Evolutionary conservation across 2,113 vertebrate species (phyloP).

Genomic region (Mixornis gularis): DNA sequence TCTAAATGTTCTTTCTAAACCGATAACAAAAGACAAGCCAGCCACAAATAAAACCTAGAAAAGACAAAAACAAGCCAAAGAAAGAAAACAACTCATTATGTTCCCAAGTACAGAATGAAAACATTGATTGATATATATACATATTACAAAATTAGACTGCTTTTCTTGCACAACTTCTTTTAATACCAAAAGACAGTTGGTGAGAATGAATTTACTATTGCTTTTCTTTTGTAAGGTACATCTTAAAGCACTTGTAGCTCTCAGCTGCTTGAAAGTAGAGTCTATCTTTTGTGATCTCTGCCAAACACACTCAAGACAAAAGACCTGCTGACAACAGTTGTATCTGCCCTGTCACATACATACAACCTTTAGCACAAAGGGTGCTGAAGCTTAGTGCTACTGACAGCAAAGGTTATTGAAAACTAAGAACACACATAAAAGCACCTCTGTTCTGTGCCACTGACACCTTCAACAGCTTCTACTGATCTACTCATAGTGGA

Average conservation of each 20-base stretch:
- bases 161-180: not conserved
- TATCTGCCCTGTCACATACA: not conserved
- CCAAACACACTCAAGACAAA: not conserved
- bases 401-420: not conserved
- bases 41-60: constrained; percentile 93
- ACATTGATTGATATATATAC: not conserved
- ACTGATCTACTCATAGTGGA: not conserved
- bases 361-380: not conserved
- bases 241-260: not conserved
- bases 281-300: not conserved
- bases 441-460: not conserved
- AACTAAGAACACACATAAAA: not conserved
- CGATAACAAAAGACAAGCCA: constrained; percentile 93
- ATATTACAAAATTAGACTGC: not conserved
- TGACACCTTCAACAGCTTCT: not conserved
- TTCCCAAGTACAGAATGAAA: not conserved
- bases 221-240: not conserved
- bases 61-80: constrained; percentile 11
- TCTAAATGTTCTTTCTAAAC: constrained; percentile 93
- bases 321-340: not conserved
- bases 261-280: not conserved
- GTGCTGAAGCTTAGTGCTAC: not conserved
- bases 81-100: not conserved
- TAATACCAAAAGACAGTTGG: not conserved
- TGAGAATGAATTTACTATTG: not conserved